Evolutionary conservation across 1,140 invertebrate species (phyloP), one percentile per base, ranked within the genome.

Genomic region (Condylostylus longicornis): DNA sequence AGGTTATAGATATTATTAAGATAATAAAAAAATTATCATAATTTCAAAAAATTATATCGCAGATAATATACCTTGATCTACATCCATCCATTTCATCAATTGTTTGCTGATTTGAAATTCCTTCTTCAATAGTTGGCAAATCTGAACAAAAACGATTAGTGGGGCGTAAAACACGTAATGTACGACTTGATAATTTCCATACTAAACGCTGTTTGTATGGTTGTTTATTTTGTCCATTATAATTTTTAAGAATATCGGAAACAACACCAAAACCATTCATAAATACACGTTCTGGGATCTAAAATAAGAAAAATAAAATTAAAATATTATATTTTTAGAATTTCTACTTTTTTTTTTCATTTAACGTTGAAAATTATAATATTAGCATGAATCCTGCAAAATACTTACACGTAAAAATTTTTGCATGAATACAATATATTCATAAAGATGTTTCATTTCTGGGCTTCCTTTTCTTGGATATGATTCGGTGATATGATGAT

Each of bases 51-150:
- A 12, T 14, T 18, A 2, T 18, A 33, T 15, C 14, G 18, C 13
- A 6, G 31, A 33, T 12, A 33, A 14, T 17, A 47, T 30, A 58
- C 54, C 54, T 58, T 22, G 54, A 58, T 42, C 54, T 50, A 42
- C 53, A 49, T 43, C 54, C 52, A 33, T 58, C 55, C 23, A 8
- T 25, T 7, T 25, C 23, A 25, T 25, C 23, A 25, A 25, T 25
- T 42, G 57, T 54, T 28, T 57, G 43, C 32, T 51, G 46, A 41
- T 58, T 58, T 38, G 54, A 44, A 33, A 55, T 58, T 37, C 54
- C 54, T 54, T 82, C 79, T 50, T 75, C 72, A 50, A 82, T 82
- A 44, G 74, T 80, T 32, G 78, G 77, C 46, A 82, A 62, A 31
- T 75, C 68, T 6, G 74, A 74, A 18, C 69, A 76, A 35, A 82